Evolutionary conservation across 2,888 invertebrate genomes (phyloP).

Genomic region (Sarcophaga caerulescens): DNA sequence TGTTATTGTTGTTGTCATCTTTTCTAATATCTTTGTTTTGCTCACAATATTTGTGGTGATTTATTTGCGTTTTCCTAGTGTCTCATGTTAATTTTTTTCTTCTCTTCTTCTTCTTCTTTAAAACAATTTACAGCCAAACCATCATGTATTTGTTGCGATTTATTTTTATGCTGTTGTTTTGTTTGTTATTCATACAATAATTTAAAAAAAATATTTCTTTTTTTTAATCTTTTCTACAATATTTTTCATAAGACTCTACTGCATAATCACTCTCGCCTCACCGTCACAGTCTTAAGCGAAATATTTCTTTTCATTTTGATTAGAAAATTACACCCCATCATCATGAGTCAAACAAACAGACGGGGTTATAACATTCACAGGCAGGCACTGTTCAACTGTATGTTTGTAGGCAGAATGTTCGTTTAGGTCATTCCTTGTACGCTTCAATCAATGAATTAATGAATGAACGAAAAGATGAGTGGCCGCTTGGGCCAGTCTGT

Average conservation of each 20-base stretch:
- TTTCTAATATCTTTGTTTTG: conserved; percentile 65
- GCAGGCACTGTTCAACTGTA: conserved; percentile 1
- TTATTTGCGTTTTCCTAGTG: conserved; percentile 20
- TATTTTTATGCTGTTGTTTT: no score
- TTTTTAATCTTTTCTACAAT: no score
- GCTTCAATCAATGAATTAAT: conserved; percentile 35
- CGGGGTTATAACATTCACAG: neutral
- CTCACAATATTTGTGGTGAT: conserved; percentile 46
- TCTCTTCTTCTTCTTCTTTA: neutral
- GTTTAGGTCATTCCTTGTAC: neutral
- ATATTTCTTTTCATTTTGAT: conserved; percentile 45
- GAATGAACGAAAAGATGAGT: conserved; percentile 4
- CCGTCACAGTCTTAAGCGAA: no score
- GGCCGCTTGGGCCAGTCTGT: neutral
- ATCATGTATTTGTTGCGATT: no score
- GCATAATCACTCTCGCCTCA: no score
- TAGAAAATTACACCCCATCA: conserved; percentile 61
- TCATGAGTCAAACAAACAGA: neutral
- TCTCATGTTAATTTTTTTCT: neutral
- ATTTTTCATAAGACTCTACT: conserved; percentile 41
- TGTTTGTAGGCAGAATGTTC: neutral
- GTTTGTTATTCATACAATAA: no score
- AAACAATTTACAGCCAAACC: neutral
- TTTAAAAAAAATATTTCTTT: no score
- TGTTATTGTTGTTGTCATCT: conserved; percentile 14